These are phyloP conservation scores for Drosophila nasuta DNA, from an alignment of 1,140 invertebrate genomes.

Conservation along the genomic window DNA sequence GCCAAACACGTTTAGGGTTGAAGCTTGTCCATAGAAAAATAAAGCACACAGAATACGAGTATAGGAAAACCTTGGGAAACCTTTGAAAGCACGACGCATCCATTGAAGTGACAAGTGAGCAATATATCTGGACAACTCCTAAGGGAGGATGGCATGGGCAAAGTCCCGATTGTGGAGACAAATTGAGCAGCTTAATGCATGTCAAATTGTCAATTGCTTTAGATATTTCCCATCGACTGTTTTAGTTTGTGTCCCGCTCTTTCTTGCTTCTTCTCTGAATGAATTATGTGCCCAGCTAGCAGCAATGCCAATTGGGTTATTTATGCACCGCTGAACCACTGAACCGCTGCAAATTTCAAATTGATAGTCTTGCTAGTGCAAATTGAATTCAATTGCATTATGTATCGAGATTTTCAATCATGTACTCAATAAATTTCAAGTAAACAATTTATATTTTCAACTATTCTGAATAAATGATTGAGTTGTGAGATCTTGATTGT, in stretches of 20 bases:
- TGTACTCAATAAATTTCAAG: neutral
- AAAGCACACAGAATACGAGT: constrained; percentile 1
- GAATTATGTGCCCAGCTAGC: constrained; percentile 50
- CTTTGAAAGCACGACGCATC: constrained; percentile 36
- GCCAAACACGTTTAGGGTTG: constrained; percentile 73
- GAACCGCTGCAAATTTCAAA: constrained; percentile 20
- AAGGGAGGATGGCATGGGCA: constrained; percentile 8
- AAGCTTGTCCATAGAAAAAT: constrained; percentile 36
- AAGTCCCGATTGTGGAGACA: constrained; percentile 63
- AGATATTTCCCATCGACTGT: constrained; percentile 21
- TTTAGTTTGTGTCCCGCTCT: constrained; percentile 27
- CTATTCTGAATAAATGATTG: no score
- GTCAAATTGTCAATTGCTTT: constrained; percentile 66
- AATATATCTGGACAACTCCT: constrained; percentile 64
- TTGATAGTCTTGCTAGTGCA: constrained; percentile 7
- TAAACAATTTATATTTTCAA: neutral
- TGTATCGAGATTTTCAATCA: neutral
- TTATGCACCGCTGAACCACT: constrained; percentile 8
- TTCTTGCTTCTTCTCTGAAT: constrained; percentile 19
- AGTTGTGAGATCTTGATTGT: no score
- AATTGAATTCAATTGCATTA: constrained; percentile 2
- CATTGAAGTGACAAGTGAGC: constrained; percentile 79
- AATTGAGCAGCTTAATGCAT: constrained; percentile 73
- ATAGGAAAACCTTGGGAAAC: constrained; percentile 10
- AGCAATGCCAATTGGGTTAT: constrained; percentile 1